Base-by-base conservation (phyloP, 1,140 invertebrate genomes). In the Lucilia cuprina region DNA sequence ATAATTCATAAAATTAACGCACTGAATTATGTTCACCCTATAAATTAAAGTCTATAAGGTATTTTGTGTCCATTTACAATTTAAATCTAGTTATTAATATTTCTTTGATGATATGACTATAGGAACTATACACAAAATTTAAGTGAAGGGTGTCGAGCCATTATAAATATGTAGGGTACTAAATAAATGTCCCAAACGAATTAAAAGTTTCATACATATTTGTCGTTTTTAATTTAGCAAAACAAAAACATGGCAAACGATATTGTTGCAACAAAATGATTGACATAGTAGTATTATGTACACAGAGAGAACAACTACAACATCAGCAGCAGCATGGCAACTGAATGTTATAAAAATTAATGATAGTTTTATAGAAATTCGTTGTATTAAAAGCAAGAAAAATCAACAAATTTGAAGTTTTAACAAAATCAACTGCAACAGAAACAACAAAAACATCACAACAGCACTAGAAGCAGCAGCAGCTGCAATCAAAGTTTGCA, bases 401-500 rank as follows among this genome's bases (percentile, higher is more conserved):
- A 21, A 55, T 55, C 12, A 70, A 70, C 65, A 70, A 21, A 70
- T 25, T 70, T 70, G 5, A n/a, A 70, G 21, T 70, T 70, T 21
- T n/a, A 70, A 70, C n/a, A 7, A 41, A 41, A 41, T 41, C 41
- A 41, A 41, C 41, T 60, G 55, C 55, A 17, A 8, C 55, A 60
- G 14, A 17, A 60, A 60, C 5, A 60, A 7, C 55, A 5, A n/a
- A 10, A n/a, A n/a, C n/a, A 17, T n/a, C n/a, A n/a, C 55, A 17
- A n/a, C 55, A n/a, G 3, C n/a, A 60, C 5, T n/a, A n/a, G 55
- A n/a, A n/a, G 55, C 14, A 70, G 77, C 77, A 80, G 47, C 77
- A 80, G 77, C 77, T 80, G 77, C 77, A 80, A 80, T 80, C 77
- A 80, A 80, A 80, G 77, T 80, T 80, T 80, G 41, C 77, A 80